Evolutionary conservation across 2,797 vertebrate genomes (phyloP).

Genomic region (Crocodylus rhombifer): DNA sequence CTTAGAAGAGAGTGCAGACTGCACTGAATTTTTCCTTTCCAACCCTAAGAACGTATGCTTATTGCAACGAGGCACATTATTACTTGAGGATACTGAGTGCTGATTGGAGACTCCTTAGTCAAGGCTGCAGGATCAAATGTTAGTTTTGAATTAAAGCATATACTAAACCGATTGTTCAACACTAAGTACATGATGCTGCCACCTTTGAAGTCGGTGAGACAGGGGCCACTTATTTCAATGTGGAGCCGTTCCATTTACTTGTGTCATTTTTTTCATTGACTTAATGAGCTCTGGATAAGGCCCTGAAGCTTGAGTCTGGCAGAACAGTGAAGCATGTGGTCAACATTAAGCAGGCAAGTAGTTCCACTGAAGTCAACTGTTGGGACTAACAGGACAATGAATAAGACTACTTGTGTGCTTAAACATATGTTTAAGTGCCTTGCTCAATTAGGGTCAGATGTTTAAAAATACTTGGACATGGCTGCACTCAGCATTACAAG

Average conservation of each 20-base stretch:
- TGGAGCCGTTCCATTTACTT: neutral
- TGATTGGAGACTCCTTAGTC: constrained; percentile 52
- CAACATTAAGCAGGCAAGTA: neutral
- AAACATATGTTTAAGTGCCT: neutral
- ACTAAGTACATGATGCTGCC: neutral
- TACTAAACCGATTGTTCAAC: neutral
- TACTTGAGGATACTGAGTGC: constrained; percentile 70
- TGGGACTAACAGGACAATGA: neutral
- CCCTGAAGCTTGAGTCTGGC: neutral
- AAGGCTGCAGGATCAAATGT: neutral
- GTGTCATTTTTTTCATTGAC: neutral
- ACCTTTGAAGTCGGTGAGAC: constrained; percentile 7
- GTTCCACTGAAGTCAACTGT: neutral
- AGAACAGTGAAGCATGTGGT: neutral
- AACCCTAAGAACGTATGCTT: constrained; percentile 70
- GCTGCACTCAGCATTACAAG: neutral
- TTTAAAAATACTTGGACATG: neutral
- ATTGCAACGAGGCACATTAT: constrained; percentile 45
- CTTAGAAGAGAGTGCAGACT: constrained; percentile 71
- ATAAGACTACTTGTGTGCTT: neutral
- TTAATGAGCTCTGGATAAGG: neutral
- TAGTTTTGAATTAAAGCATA: neutral
- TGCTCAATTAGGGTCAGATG: neutral
- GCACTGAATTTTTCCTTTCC: constrained; percentile 47
- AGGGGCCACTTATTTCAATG: constrained; percentile 8